Conservation (phyloP, 2,797 vertebrate species). For the Helostoma temminkii region DNA sequence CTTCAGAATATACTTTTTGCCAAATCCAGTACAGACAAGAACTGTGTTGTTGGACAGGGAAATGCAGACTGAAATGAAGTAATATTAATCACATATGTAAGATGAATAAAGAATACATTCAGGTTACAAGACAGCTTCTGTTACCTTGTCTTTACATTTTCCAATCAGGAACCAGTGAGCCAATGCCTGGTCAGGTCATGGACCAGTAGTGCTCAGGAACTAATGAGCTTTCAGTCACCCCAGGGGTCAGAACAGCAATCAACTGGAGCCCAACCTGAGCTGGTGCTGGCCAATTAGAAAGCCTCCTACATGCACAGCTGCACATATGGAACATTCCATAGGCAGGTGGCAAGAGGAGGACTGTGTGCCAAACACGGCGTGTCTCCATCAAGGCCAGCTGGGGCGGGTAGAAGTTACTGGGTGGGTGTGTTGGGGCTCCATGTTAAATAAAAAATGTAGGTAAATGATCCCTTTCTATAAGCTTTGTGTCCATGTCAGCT, state of each 20-base stretch:
- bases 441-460: slow-evolving; percentile 1
- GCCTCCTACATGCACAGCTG: slow-evolving; percentile 60
- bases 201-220: slow-evolving; percentile 34
- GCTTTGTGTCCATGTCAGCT: no score
- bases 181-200: slow-evolving; percentile 15
- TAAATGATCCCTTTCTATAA: no score
- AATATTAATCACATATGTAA: no score
- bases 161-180: no score
- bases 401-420: neutral
- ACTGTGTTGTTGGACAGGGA: no score
- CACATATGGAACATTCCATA: slow-evolving; percentile 67
- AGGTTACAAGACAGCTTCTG: no score
- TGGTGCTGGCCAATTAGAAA: slow-evolving; percentile 55
- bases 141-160: no score
- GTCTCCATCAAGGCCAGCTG: slow-evolving; percentile 50
- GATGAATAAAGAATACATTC: no score
- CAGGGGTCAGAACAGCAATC: slow-evolving; percentile 49
- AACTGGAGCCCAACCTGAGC: slow-evolving; percentile 58
- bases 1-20: no score
- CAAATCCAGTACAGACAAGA: no score
- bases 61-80: no score
- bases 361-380: slow-evolving; percentile 3
- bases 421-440: slow-evolving; percentile 11
- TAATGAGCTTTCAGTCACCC: slow-evolving; percentile 63
- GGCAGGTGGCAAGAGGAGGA: slow-evolving; percentile 61